Evolutionary conservation across 1,140 invertebrate genomes (phyloP).

Genomic region (Lasaia peninsularis): DNA sequence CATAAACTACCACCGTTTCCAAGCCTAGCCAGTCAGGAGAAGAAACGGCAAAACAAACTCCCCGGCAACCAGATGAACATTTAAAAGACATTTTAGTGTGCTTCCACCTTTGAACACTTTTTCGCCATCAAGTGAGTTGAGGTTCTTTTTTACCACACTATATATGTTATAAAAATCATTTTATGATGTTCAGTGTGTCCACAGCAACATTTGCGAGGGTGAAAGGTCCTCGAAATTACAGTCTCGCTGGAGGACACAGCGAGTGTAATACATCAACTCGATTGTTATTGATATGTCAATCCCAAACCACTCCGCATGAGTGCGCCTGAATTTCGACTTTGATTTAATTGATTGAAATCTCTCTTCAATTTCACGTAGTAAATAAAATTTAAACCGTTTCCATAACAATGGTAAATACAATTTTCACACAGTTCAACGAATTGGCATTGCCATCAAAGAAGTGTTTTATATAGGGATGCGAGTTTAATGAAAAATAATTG

Average conservation of each 20-base stretch:
- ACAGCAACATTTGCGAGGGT: slow-evolving; percentile 14
- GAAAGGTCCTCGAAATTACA: slow-evolving; percentile 26
- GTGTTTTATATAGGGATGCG: too few relatives aligned
- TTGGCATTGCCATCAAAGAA: too few relatives aligned
- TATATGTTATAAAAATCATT: neutral
- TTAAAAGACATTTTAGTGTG: too few relatives aligned
- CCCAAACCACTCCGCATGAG: slow-evolving; percentile 29
- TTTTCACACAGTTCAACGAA: too few relatives aligned
- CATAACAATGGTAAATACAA: neutral
- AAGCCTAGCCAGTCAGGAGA: too few relatives aligned
- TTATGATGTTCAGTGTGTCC: slow-evolving; percentile 7
- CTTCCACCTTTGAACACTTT: too few relatives aligned
- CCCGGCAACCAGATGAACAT: too few relatives aligned
- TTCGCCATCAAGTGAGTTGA: too few relatives aligned
- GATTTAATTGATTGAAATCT: slow-evolving; percentile 28
- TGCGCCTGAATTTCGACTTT: slow-evolving; percentile 19
- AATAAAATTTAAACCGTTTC: neutral
- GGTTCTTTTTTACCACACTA: too few relatives aligned
- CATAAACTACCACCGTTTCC: too few relatives aligned
- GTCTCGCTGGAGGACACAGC: slow-evolving; percentile 24
- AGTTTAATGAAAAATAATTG: too few relatives aligned
- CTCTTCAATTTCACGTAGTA: slow-evolving; percentile 11
- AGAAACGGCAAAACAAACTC: too few relatives aligned
- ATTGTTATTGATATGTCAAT: slow-evolving; percentile 49
- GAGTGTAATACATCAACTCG: slow-evolving; percentile 39